Base-by-base conservation (phyloP, 2,113 vertebrate species). In the Hoplias malabaricus region DNA sequence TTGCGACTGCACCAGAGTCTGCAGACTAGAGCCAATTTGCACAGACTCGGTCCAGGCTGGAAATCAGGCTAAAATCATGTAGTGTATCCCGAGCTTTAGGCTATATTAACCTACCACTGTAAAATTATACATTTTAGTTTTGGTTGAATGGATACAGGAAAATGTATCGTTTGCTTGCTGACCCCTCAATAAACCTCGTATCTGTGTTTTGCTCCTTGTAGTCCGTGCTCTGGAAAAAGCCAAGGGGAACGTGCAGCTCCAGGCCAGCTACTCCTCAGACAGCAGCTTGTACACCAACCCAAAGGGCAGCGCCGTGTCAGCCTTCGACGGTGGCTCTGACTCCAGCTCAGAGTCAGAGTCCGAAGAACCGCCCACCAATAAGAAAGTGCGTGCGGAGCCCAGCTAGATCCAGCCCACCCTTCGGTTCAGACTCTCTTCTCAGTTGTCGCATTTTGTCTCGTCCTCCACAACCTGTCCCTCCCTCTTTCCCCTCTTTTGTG, bases 241-340 rank as follows among this genome's bases (percentile, higher is more conserved):
- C 81, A 96, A 95, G 85, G 97, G 96, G 36, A 96, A 94, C 0
- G 90, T 94, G 31, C 95, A 96, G 85, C 95, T 98, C 71, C 96
- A 98, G 90, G 89, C 94, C 90, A 98, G 88, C 90, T 98, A 98
- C 86, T 93, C 96, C 0, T 91, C 95, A 7, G 97, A 99, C 93
- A 95, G 90, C 95, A 96, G 94, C 94, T 95, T 97, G 81, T 99
- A 98, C 92, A 99, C 97, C 93, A 99, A 99, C 90, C 93, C 97
- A 89, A 99, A 99, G 91, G 97, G 97, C 93, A 95, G 96, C 88
- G 86, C 97, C 81, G 97, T 99, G 91, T 99, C 97, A 0, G 97
- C 97, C 73, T 99, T 99, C 40, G 97, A 99, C 75, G 97, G 97
- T 0, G 97, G 97, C 87, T 99, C 97, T 0, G 94, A 98, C 88